Percentiles rank a stretch among this genome's conserved stretches.
These are phyloP conservation scores for Dysdera silvatica DNA, from an alignment of 1,140 invertebrate genomes.

Conservation along the genomic window DNA sequence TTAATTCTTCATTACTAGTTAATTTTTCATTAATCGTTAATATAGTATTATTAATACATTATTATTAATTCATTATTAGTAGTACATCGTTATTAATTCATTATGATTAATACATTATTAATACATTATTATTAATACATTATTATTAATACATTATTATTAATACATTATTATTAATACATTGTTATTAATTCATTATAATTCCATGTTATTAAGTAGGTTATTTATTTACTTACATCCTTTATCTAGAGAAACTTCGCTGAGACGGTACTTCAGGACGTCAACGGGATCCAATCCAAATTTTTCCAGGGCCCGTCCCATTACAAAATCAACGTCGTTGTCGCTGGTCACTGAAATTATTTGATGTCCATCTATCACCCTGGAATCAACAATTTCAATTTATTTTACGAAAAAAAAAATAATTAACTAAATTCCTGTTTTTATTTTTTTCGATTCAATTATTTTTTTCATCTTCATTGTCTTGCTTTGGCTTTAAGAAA, in stretches of 20 bases:
- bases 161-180: background rate
- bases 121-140: background rate
- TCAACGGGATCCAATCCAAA: constrained; percentile 74
- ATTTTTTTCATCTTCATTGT: too few species aligned
- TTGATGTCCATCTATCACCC: constrained; percentile 54
- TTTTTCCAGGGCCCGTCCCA: constrained; percentile 69
- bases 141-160: background rate
- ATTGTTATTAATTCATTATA: background rate
- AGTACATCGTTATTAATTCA: too few species aligned
- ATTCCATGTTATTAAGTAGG: background rate
- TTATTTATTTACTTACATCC: constrained; percentile 55
- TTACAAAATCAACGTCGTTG: constrained; percentile 81
- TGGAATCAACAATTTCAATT: background rate
- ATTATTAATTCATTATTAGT: too few species aligned
- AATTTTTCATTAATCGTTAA: too few species aligned
- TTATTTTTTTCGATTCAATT: too few species aligned
- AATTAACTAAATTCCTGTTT: background rate
- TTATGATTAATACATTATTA: background rate
- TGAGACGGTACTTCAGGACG: constrained; percentile 70
- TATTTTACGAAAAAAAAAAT: background rate
- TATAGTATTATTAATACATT: too few species aligned
- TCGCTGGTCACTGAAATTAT: constrained; percentile 75
- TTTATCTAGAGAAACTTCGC: constrained; percentile 88
- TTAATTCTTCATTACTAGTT: too few species aligned
- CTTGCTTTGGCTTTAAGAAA: too few species aligned